phyloP scores from a whole-genome alignment of 2,797 vertebrate genomes.

The Micropoecilia bifurca region DNA sequence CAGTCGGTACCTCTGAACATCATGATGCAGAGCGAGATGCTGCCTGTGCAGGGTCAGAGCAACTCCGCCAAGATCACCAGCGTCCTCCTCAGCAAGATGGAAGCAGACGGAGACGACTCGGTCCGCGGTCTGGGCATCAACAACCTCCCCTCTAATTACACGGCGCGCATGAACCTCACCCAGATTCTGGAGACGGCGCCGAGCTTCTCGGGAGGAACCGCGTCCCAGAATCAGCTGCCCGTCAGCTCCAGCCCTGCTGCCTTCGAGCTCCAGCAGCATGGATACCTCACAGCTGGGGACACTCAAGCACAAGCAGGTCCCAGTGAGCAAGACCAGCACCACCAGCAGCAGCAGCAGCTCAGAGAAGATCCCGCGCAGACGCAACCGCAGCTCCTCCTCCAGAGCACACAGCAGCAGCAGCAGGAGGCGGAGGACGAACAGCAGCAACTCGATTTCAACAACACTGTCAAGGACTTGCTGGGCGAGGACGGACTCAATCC shows the following conservation, averaged over 20 bases:
- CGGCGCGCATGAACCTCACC: constrained; percentile 98
- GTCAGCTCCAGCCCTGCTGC: constrained; percentile 91
- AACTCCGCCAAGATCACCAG: constrained; percentile 95
- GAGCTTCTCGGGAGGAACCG: constrained; percentile 81
- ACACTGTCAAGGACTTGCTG: constrained; percentile 97
- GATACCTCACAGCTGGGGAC: constrained; percentile 92
- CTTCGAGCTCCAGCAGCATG: constrained; percentile 96
- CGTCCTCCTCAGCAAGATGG: constrained; percentile 97
- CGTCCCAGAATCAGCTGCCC: constrained; percentile 83
- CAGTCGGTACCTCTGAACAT: constrained; percentile 96
- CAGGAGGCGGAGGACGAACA: constrained; percentile 78
- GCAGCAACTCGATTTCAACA: constrained; percentile 93
- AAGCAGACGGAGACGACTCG: constrained; percentile 92
- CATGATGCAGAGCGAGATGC: constrained; percentile 98
- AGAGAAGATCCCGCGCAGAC: constrained; percentile 71
- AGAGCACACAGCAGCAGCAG: constrained; percentile 80
- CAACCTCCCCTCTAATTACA: constrained; percentile 97
- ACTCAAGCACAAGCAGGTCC: constrained; percentile 93
- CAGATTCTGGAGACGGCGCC: constrained; percentile 96
- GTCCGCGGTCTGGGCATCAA: constrained; percentile 96
- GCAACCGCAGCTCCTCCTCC: constrained; percentile 78
- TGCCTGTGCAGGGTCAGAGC: constrained; percentile 84
- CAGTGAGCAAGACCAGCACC: constrained; percentile 81
- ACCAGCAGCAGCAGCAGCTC: constrained; percentile 60
- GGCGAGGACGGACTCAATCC: constrained; percentile 93